Evolutionary conservation across 2,113 vertebrate species (phyloP).

Genomic region (Tonatia bakeri): DNA sequence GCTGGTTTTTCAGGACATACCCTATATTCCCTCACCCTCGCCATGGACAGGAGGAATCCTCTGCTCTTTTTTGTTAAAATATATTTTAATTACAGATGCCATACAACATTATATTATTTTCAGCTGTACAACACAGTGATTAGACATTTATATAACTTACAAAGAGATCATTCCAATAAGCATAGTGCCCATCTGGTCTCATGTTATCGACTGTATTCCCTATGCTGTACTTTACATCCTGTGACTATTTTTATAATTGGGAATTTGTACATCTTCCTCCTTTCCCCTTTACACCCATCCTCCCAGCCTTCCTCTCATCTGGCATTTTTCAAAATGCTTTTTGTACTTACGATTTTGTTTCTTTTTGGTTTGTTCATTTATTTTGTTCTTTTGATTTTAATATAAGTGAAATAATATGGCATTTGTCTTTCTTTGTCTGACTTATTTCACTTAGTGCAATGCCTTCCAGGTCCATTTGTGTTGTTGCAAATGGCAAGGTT

Average conservation of each 20-base stretch:
- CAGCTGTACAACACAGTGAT: not conserved
- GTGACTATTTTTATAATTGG: not conserved
- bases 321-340: not conserved
- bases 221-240: not conserved
- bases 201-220: not conserved
- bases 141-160: not conserved
- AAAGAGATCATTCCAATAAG: not conserved
- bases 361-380: not conserved
- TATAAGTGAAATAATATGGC: not conserved
- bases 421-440: not conserved
- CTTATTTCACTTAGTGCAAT: not conserved
- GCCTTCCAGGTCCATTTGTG: not conserved
- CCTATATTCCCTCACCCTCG: not conserved
- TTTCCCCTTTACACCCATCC: not conserved
- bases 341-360: not conserved
- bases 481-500: not conserved
- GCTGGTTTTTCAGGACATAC: not conserved
- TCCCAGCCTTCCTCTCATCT: not conserved
- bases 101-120: not conserved
- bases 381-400: not conserved
- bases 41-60: not conserved
- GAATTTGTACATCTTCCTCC: not conserved
- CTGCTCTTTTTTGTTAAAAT: not conserved
- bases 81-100: not conserved
- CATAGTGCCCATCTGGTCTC: not conserved